Conservation (phyloP, 2,888 invertebrate species). For the Proisotoma minuta region DNA sequence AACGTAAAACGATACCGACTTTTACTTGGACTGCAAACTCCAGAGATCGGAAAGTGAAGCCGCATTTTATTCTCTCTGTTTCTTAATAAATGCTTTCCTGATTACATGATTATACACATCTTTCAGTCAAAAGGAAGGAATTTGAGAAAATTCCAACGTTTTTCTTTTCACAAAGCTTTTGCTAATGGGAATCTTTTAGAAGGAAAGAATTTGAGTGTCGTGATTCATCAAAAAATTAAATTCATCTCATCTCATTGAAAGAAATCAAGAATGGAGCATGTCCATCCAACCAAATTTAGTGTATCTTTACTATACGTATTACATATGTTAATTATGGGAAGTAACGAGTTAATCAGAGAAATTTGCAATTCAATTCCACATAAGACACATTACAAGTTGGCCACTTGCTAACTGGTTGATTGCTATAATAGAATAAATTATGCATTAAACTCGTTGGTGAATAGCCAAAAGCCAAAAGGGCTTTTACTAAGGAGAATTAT, state of each 20-base stretch:
- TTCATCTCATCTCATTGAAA: neutral
- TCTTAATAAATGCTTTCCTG: neutral
- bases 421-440: too few relatives aligned
- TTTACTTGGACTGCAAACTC: neutral
- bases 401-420: too few relatives aligned
- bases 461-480: too few relatives aligned
- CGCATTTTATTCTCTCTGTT: too few relatives aligned
- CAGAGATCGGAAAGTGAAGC: neutral
- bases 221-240: neutral
- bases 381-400: too few relatives aligned
- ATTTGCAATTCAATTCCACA: too few relatives aligned
- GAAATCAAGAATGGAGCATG: neutral
- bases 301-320: too few relatives aligned
- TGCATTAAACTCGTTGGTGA: too few relatives aligned
- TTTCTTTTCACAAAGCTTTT: neutral
- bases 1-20: conserved; percentile 11
- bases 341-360: too few relatives aligned
- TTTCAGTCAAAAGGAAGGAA: neutral
- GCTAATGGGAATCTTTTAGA: neutral
- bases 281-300: neutral
- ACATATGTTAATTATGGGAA: too few relatives aligned
- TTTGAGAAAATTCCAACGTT: neutral
- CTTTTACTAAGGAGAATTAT: too few relatives aligned
- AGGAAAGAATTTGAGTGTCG: neutral
- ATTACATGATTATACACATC: neutral